Percentiles rank a stretch among this genome's conserved stretches.
Evolutionary conservation across 2,888 invertebrate species (phyloP).

Genomic region (Pteria penguin): DNA sequence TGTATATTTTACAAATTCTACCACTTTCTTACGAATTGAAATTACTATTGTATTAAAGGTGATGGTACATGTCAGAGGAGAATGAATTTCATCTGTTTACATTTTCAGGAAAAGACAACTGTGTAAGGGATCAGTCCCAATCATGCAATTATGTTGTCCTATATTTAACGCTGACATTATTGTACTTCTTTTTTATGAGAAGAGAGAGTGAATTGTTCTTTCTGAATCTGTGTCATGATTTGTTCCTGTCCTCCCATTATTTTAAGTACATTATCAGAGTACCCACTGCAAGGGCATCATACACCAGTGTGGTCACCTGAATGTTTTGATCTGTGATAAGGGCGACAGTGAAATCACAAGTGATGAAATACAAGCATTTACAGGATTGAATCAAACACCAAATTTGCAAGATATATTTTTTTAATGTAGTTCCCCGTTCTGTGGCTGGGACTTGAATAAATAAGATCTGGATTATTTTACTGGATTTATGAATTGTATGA

Average conservation of each 20-base stretch:
- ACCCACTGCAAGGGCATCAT: slow-evolving; percentile 60
- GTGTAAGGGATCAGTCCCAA: too few species aligned
- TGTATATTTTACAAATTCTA: too few species aligned
- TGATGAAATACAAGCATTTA: slow-evolving; percentile 1
- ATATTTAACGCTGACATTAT: too few species aligned
- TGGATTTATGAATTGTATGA: slow-evolving; percentile 12
- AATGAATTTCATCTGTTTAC: too few species aligned
- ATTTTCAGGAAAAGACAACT: too few species aligned
- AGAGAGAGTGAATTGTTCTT: too few species aligned
- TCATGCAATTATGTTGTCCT: too few species aligned
- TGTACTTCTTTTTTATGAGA: too few species aligned
- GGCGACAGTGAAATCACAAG: slow-evolving; percentile 7
- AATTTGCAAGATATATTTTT: slow-evolving; percentile 21
- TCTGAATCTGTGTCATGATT: background rate
- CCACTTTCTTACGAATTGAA: too few species aligned
- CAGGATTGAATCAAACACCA: slow-evolving; percentile 13
- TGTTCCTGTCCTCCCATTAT: background rate
- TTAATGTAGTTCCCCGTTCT: slow-evolving; percentile 4
- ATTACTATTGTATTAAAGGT: too few species aligned
- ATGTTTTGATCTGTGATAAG: slow-evolving; percentile 37
- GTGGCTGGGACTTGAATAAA: background rate
- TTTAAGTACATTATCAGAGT: slow-evolving; percentile 5
- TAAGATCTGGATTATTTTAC: slow-evolving; percentile 21
- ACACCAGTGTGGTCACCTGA: slow-evolving; percentile 52
- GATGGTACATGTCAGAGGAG: too few species aligned